Percentiles rank a stretch among this genome's conserved stretches.
These are phyloP conservation scores for Xestia sexstrigata DNA, from an alignment of 2,888 invertebrate species.

Conservation along the genomic window DNA sequence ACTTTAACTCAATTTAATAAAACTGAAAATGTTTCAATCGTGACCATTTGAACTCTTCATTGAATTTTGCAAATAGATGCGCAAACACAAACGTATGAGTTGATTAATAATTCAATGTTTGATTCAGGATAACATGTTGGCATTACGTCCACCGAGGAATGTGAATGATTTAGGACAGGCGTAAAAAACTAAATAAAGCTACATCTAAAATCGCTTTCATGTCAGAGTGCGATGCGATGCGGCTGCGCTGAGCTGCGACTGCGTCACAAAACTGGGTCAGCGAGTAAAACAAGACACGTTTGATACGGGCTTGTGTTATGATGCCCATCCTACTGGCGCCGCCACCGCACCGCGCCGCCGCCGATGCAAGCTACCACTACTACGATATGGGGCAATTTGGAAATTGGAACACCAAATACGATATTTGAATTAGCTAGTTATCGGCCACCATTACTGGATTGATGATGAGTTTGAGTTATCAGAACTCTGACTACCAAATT, in stretches of 20 bases:
- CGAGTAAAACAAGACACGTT: constrained; percentile 69
- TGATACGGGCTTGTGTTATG: constrained; percentile 63
- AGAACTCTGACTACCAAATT: background rate
- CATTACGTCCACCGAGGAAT: constrained; percentile 34
- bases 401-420: constrained; percentile 40
- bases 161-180: constrained; percentile 47
- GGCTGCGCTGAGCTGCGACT: constrained; percentile 64
- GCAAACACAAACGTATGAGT: background rate
- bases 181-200: constrained; percentile 48
- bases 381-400: constrained; percentile 18
- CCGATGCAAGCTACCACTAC: constrained; percentile 46
- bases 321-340: constrained; percentile 71
- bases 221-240: constrained; percentile 47
- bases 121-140: constrained; percentile 5
- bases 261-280: constrained; percentile 79
- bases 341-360: constrained; percentile 20
- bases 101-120: constrained; percentile 21
- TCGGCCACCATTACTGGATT: background rate
- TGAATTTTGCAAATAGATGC: constrained; percentile 17
- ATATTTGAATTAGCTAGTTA: constrained; percentile 6
- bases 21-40: constrained; percentile 23
- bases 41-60: constrained; percentile 19
- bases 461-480: background rate
- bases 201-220: constrained; percentile 51
- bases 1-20: background rate